Conservation (phyloP, 2,888 invertebrate genomes). For the Sclerodermus sp. region DNA sequence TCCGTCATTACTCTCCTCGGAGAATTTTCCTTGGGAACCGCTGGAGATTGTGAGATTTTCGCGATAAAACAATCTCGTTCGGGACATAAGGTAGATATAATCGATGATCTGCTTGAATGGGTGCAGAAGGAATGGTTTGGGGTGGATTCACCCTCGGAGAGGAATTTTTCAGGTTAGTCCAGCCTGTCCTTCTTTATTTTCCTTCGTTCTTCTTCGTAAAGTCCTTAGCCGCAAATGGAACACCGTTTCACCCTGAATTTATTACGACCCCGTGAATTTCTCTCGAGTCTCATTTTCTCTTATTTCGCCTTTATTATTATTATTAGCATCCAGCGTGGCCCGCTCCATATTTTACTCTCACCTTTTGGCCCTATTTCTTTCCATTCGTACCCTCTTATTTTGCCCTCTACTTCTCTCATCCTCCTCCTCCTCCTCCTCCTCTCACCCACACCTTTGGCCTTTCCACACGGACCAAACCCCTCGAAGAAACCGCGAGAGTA, state of each 20-base stretch:
- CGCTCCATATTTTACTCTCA: constrained; percentile 22
- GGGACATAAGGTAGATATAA: no score
- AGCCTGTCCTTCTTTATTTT: constrained; percentile 6
- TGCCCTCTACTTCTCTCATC: background rate
- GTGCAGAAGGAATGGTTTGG: no score
- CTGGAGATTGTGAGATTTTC: no score
- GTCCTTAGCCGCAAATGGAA: constrained; percentile 30
- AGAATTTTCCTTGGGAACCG: no score
- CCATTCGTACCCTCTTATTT: background rate
- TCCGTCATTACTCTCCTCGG: no score
- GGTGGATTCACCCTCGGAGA: no score
- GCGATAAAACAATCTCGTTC: no score
- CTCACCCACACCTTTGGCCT: background rate
- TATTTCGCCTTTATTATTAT: constrained; percentile 33
- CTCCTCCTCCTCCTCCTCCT: background rate
- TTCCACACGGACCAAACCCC: no score
- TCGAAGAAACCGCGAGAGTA: no score
- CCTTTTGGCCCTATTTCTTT: background rate
- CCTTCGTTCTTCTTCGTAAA: constrained; percentile 6
- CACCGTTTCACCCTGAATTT: constrained; percentile 30
- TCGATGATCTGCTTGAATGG: no score
- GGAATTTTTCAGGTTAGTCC: background rate
- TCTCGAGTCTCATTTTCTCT: constrained; percentile 29
- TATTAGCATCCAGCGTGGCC: constrained; percentile 27
- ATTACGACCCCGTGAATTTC: constrained; percentile 32